Conservation (phyloP, 2,888 invertebrate genomes). For the Rotaria sp. region DNA sequence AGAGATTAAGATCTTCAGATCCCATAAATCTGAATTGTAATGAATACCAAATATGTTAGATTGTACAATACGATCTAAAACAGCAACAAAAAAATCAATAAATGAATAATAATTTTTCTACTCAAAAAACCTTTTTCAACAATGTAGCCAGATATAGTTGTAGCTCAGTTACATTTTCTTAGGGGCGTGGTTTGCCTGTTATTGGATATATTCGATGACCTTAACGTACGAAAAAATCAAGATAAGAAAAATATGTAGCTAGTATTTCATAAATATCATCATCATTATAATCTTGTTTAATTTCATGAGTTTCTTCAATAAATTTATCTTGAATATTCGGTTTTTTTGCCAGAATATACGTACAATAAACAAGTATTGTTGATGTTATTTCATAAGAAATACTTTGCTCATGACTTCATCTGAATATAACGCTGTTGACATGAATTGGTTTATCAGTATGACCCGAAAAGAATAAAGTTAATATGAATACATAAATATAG, state of each 20-base stretch:
- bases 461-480: background rate
- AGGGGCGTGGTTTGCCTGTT: background rate
- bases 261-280: too few relatives aligned
- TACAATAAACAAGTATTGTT: background rate
- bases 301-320: background rate
- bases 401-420: background rate
- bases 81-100: background rate
- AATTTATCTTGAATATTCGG: background rate
- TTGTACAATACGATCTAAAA: background rate
- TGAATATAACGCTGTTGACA: background rate
- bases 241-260: conserved; percentile 51
- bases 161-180: background rate
- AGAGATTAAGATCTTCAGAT: too few relatives aligned
- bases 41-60: background rate
- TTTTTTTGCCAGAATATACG: background rate
- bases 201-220: conserved; percentile 55
- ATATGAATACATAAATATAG: background rate
- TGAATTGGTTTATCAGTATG: background rate
- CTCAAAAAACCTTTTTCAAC: background rate
- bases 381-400: background rate
- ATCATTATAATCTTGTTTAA: background rate
- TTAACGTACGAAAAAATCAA: conserved; percentile 56
- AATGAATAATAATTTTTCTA: background rate
- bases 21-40: background rate
- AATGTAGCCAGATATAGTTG: background rate